Percentiles rank a stretch among this genome's conserved stretches.
Conservation (phyloP, 2,113 vertebrate species). For the Tragelaphus buxtoni region DNA sequence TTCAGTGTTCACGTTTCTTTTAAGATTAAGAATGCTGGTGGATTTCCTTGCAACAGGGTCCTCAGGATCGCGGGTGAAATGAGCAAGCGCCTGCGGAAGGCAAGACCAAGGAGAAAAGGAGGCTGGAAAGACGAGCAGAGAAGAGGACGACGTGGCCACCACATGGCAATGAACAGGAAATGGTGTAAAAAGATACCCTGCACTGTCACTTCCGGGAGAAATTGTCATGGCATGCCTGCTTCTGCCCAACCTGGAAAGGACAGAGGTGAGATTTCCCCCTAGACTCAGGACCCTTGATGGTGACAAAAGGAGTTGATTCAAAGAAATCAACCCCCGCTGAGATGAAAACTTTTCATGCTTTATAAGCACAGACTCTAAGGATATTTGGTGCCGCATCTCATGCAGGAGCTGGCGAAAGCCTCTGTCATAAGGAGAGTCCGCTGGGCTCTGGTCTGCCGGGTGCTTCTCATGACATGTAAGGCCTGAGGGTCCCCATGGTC, state of each 20-base stretch:
- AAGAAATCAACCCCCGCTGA: neutral
- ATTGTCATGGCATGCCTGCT: neutral
- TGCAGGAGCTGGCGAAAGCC: neutral
- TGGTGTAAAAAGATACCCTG: neutral
- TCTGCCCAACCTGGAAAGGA: neutral
- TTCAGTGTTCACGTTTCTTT: neutral
- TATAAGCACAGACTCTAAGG: neutral
- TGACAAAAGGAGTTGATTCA: neutral
- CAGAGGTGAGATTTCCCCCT: neutral
- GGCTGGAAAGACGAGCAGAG: neutral
- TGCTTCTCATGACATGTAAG: neutral
- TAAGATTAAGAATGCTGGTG: neutral
- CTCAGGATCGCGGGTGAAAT: neutral
- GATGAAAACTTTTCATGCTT: neutral
- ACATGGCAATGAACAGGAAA: neutral
- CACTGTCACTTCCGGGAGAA: neutral
- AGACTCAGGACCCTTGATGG: neutral
- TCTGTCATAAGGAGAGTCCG: neutral
- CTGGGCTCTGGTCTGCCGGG: neutral
- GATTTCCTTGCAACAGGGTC: neutral
- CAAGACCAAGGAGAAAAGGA: neutral
- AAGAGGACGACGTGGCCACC: neutral
- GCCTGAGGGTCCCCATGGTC: neutral
- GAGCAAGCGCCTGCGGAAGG: neutral
- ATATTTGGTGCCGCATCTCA: neutral